Evolutionary conservation across 2,888 invertebrate species (phyloP).

Genomic region (Hydrotaea diabolus): DNA sequence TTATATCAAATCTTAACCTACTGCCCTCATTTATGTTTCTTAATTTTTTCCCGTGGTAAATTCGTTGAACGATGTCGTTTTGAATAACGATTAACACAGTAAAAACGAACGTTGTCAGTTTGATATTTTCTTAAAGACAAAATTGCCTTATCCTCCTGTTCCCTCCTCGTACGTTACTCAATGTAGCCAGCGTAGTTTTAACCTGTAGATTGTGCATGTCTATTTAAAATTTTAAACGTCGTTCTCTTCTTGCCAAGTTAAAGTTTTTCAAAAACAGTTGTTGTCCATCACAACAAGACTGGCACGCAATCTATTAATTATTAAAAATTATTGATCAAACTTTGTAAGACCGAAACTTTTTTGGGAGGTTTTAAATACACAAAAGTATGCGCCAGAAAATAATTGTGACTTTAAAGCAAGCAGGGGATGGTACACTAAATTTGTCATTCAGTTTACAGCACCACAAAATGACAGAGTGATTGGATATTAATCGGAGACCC

Average conservation of each 20-base stretch:
- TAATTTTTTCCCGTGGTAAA: too few relatives aligned
- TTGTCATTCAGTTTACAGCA: too few relatives aligned
- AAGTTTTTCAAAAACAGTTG: conserved; percentile 57
- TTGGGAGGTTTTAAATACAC: not conserved
- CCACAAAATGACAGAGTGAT: too few relatives aligned
- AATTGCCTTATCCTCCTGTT: not conserved
- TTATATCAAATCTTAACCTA: not conserved
- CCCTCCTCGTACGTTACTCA: too few relatives aligned
- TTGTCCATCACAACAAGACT: conserved; percentile 66
- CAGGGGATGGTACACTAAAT: too few relatives aligned
- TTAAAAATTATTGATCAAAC: conserved; percentile 77
- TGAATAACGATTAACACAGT: not conserved
- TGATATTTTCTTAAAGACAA: not conserved
- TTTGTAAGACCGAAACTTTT: too few relatives aligned
- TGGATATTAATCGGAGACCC: too few relatives aligned
- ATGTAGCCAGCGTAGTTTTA: conserved; percentile 15
- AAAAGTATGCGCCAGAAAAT: too few relatives aligned
- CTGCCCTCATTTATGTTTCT: not conserved
- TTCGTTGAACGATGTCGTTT: not conserved
- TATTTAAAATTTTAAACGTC: conserved; percentile 52
- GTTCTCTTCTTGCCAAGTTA: not conserved
- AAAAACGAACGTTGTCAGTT: conserved; percentile 4
- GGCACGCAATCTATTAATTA: conserved; percentile 70
- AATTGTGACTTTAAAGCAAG: too few relatives aligned
- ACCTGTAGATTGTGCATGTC: conserved; percentile 64